These are phyloP conservation scores for Phrixothrix hirtus DNA, from an alignment of 2,888 invertebrate species.

Conservation along the genomic window DNA sequence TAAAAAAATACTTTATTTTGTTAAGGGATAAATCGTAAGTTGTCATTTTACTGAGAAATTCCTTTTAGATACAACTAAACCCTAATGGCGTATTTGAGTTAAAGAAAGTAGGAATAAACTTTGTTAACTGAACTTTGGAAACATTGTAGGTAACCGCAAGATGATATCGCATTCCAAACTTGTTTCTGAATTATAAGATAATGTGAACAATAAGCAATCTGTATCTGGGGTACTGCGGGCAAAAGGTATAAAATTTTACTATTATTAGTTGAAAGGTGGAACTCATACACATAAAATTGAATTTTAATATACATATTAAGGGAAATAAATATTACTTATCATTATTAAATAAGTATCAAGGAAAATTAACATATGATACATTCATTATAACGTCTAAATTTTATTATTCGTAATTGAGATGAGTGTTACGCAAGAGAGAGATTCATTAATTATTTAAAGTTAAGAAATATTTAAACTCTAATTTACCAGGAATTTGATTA, in stretches of 20 bases:
- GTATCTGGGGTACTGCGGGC: constrained; percentile 9
- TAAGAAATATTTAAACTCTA: background rate
- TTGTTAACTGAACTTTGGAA: background rate
- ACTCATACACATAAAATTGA: constrained; percentile 9
- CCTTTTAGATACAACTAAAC: no score
- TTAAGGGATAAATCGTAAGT: no score
- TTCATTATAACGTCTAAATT: constrained; percentile 11
- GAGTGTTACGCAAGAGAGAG: constrained; percentile 17
- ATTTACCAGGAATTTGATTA: no score
- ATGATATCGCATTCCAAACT: background rate
- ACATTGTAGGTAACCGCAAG: background rate
- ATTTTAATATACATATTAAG: constrained; percentile 13
- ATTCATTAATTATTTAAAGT: constrained; percentile 17
- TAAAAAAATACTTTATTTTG: no score
- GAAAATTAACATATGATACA: no score
- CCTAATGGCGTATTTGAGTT: no score
- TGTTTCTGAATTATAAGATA: constrained; percentile 8
- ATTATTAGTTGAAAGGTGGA: constrained; percentile 7
- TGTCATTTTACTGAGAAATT: no score
- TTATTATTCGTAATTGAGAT: constrained; percentile 14
- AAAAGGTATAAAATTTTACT: constrained; percentile 11
- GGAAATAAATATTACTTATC: constrained; percentile 10
- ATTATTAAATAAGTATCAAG: no score
- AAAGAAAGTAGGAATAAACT: background rate
- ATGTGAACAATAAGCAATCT: constrained; percentile 9